Base-by-base conservation (phyloP, 2,113 vertebrate species). In the Menura novaehollandiae region DNA sequence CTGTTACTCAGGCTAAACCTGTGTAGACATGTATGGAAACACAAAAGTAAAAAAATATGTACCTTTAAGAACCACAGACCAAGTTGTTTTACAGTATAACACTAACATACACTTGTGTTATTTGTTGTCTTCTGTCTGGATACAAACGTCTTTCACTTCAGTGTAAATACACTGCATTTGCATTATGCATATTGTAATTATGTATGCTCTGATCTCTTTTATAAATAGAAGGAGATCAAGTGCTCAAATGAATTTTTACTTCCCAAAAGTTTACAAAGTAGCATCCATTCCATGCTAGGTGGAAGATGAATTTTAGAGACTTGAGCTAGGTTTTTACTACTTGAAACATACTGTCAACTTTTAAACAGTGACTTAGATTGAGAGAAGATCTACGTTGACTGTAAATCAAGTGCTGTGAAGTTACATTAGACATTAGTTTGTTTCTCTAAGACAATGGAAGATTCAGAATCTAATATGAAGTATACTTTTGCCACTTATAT, bases 251-350 rank as follows among this genome's bases (percentile, higher is more conserved):
- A 6, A 2, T 33, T 56, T 73, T 75, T 60, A 19, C 24, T 81
- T 95, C 60, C 9, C 22, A 67, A 64, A 39, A 49, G 30, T 11
- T 79, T 73, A 28, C 8, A 33, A 26, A 66, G 23, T 43, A 41
- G 5, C 32, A 9, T 59, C 3, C 1, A 3, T 8, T 64, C 2
- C 8, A 7, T n/a, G 7, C 5, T 37, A 22, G 2, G 3, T 15
- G 72, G 30, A 35, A 55, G 23, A 24, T 60, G 9, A 91, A 22
- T 52, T 80, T 77, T 46, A 91, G n/a, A 64, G 15, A 28, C 15
- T 83, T 7, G 39, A 89, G 12, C 18, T 43, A 58, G 59, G 16
- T 51, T 88, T 89, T 79, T 46, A 41, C 13, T 6, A 1, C 44
- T 64, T 67, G 32, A 79, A 77, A 63, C 47, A 39, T 22, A 47